Evolutionary conservation across 37 sponge, comb jelly and placozoan species (phyloP).

Genomic region (Axinella damicornis): DNA sequence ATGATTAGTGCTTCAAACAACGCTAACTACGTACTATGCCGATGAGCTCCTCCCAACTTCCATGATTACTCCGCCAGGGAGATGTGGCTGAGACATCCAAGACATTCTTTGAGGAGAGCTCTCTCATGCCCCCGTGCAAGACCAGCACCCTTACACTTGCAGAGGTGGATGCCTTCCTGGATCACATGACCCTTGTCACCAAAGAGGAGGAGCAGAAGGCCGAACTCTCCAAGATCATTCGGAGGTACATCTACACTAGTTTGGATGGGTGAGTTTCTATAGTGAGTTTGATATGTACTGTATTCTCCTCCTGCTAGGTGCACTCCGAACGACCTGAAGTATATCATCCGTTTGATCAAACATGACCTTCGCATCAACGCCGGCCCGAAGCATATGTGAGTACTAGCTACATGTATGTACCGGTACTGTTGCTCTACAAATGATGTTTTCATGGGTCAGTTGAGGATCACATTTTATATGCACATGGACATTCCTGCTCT

Average conservation of each 20-base stretch:
- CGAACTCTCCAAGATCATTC: conserved; percentile 62
- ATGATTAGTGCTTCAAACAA: no score
- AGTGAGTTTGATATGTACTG: background rate
- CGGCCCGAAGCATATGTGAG: conserved; percentile 92
- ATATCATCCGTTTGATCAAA: conserved; percentile 90
- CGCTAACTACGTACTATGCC: no score
- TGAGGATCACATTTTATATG: no score
- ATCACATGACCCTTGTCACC: conserved; percentile 74
- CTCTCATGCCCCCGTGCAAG: conserved; percentile 36
- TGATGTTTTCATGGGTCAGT: background rate
- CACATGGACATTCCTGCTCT: no score
- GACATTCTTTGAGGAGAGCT: conserved; percentile 78
- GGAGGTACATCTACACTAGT: conserved; percentile 40
- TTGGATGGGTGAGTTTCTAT: background rate
- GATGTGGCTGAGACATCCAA: conserved; percentile 94
- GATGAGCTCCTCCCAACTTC: background rate
- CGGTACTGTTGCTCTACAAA: no score
- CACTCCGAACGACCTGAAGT: conserved; percentile 81
- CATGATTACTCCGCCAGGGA: conserved; percentile 29
- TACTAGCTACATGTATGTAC: background rate
- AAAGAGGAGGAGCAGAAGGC: conserved; percentile 89
- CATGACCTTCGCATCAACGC: conserved; percentile 94
- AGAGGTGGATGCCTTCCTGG: conserved; percentile 89
- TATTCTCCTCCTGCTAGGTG: conserved; percentile 58
- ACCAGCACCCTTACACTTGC: conserved; percentile 73